A percentile compares a stretch with the other conserved stretches of the same genome.
Evolutionary conservation across 2,888 invertebrate species (phyloP).

Genomic region (Endotricha flammealis): DNA sequence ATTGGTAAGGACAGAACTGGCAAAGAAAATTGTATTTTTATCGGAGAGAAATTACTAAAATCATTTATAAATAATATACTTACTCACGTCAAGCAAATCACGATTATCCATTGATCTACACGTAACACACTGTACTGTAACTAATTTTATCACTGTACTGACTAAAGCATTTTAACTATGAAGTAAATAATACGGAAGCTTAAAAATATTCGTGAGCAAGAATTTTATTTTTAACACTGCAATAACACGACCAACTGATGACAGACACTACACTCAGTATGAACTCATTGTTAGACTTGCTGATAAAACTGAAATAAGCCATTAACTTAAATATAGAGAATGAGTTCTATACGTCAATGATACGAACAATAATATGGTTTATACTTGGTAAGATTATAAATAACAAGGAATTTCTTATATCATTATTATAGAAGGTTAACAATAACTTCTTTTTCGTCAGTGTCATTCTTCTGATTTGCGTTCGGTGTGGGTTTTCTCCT

Average conservation of each 20-base stretch:
- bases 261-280: constrained; percentile 12
- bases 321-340: constrained; percentile 2
- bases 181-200: constrained; percentile 36
- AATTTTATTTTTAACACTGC: constrained; percentile 33
- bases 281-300: constrained; percentile 6
- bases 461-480: no score
- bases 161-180: constrained; percentile 24
- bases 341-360: background rate
- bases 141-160: constrained; percentile 6
- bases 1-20: no score
- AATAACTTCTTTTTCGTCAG: no score
- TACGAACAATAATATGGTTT: constrained; percentile 1
- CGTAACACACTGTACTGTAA: constrained; percentile 11
- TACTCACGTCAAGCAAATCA: constrained; percentile 28
- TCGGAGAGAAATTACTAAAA: no score
- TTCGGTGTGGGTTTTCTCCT: no score
- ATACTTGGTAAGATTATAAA: constrained; percentile 5
- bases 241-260: constrained; percentile 25
- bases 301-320: constrained; percentile 9
- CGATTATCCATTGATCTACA: constrained; percentile 32
- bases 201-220: constrained; percentile 25
- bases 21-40: no score
- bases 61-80: background rate
- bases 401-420: no score
- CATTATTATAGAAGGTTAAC: no score